Percentiles rank a stretch among this genome's conserved stretches.
These are phyloP conservation scores for Natrix natrix DNA, from an alignment of 2,797 vertebrate species.

Conservation along the genomic window DNA sequence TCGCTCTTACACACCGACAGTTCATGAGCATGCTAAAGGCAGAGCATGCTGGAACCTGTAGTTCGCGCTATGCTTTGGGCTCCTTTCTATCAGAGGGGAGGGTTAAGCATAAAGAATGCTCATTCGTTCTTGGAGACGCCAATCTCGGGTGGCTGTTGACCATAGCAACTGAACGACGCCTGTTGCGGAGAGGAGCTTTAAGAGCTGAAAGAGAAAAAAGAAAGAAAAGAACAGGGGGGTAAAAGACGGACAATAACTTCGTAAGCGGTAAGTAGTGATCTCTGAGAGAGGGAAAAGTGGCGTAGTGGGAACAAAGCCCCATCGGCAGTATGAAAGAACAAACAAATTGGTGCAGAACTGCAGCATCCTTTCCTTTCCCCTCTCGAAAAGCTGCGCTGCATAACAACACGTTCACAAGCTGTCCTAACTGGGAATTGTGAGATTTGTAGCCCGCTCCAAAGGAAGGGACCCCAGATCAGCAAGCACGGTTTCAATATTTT, in stretches of 20 bases:
- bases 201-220: not conserved
- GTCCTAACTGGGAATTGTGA: not conserved
- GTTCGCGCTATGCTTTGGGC: not conserved
- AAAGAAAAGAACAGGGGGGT: too few species aligned
- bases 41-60: not conserved
- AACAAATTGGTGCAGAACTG: not conserved
- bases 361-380: not conserved
- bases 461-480: not conserved
- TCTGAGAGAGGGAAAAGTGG: not conserved
- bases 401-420: not conserved
- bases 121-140: not conserved
- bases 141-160: not conserved
- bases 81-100: not conserved
- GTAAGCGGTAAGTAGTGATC: not conserved
- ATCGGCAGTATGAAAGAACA: not conserved
- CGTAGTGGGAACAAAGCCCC: not conserved
- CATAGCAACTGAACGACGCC: constrained; percentile 37
- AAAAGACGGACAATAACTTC: not conserved
- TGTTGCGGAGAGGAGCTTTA: not conserved
- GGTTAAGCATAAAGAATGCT: not conserved
- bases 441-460: not conserved
- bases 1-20: too few species aligned
- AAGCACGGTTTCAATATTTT: not conserved
- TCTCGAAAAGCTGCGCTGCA: not conserved
- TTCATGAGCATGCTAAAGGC: not conserved